These are phyloP conservation scores for Lepidurus apus DNA, from an alignment of 1,140 invertebrate genomes.

Conservation along the genomic window DNA sequence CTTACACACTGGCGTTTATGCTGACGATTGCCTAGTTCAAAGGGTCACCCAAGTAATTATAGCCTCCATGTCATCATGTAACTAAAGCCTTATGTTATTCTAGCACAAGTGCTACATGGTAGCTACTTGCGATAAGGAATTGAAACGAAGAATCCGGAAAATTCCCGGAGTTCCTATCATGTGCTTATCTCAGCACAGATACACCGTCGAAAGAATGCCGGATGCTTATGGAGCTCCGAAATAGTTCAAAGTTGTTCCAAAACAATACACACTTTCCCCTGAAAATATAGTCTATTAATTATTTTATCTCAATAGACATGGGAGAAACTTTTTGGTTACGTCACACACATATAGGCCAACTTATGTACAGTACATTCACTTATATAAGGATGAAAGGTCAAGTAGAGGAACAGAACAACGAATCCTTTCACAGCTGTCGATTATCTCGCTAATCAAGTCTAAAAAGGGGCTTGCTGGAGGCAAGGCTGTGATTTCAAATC, in stretches of 20 bases:
- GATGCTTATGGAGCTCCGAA: slow-evolving; percentile 91
- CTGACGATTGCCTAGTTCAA: slow-evolving; percentile 97
- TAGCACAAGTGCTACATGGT: slow-evolving; percentile 99
- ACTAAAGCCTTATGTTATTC: slow-evolving; percentile 37
- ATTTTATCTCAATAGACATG: background rate
- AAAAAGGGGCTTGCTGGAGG: background rate
- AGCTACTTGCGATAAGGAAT: slow-evolving; percentile 96
- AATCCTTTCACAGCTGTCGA: background rate
- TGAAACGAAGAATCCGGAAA: slow-evolving; percentile 93
- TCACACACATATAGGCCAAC: background rate
- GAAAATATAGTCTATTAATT: background rate
- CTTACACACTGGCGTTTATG: slow-evolving; percentile 97
- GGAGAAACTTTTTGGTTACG: background rate
- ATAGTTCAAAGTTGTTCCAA: slow-evolving; percentile 17
- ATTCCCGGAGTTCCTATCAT: slow-evolving; percentile 99
- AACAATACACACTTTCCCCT: background rate
- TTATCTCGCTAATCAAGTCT: background rate
- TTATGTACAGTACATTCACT: background rate
- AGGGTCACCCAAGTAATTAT: slow-evolving; percentile 73
- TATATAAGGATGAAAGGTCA: background rate
- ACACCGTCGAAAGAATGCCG: slow-evolving; percentile 96
- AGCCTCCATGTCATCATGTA: background rate
- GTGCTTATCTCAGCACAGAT: slow-evolving; percentile 89
- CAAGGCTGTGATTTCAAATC: background rate
- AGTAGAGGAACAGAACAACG: background rate